These are phyloP conservation scores for Aphyosemion australe DNA, from an alignment of 2,113 vertebrate genomes.

Conservation along the genomic window DNA sequence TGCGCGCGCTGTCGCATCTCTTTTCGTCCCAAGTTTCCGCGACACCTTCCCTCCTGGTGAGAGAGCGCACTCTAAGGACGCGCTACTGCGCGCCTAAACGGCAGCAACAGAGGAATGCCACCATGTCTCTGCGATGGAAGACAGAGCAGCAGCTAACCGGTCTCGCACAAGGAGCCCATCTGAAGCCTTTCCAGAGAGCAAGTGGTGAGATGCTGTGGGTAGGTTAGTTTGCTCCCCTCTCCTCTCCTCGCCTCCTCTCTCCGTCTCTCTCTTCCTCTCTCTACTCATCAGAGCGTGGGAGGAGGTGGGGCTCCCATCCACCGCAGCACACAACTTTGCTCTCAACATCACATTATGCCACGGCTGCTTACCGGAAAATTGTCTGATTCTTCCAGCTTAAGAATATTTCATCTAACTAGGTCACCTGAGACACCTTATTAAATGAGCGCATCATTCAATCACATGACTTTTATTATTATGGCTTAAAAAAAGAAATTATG, in stretches of 20 bases:
- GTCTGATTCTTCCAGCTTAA: slow-evolving; percentile 61
- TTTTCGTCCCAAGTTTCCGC: slow-evolving; percentile 65
- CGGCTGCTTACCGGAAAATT: slow-evolving; percentile 57
- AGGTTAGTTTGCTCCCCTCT: slow-evolving; percentile 60
- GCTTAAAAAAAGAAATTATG: too few relatives aligned
- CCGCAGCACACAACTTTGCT: slow-evolving; percentile 75
- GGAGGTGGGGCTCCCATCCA: slow-evolving; percentile 78
- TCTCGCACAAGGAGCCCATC: slow-evolving; percentile 53
- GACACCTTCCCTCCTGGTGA: slow-evolving; percentile 11
- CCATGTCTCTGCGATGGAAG: slow-evolving; percentile 19
- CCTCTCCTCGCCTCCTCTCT: slow-evolving; percentile 5
- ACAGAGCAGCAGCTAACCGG: slow-evolving; percentile 6
- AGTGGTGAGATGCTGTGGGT: slow-evolving; percentile 67
- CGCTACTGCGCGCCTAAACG: slow-evolving; percentile 19
- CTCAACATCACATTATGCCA: slow-evolving; percentile 66
- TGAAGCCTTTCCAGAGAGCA: slow-evolving; percentile 74
- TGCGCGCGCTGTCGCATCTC: slow-evolving; percentile 60
- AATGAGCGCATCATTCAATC: slow-evolving; percentile 6
- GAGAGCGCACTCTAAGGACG: slow-evolving; percentile 44
- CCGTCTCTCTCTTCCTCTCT: slow-evolving; percentile 22
- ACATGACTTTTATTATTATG: neutral
- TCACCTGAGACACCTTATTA: slow-evolving; percentile 48
- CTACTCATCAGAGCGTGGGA: slow-evolving; percentile 70
- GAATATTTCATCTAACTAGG: slow-evolving; percentile 67
- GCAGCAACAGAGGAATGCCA: slow-evolving; percentile 19